Conservation (phyloP, 2,888 invertebrate genomes). For the Callyntrura guangdongensis region DNA sequence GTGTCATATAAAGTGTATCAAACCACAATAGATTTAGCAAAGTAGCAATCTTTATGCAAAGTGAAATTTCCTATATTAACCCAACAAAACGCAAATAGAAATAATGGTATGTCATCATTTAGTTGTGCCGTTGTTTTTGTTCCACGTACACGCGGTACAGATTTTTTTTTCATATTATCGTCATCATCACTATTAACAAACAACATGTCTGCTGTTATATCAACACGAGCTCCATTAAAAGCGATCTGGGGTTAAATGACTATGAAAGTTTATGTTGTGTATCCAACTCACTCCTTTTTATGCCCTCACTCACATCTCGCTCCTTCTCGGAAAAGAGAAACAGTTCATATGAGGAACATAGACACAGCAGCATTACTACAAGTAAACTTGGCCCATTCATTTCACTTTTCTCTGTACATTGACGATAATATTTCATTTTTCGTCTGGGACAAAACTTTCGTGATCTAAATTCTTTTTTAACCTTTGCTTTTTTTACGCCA, state of each 20-base stretch:
- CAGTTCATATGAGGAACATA: not conserved
- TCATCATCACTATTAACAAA: constrained; percentile 17
- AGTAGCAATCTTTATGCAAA: not conserved
- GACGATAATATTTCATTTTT: constrained; percentile 50
- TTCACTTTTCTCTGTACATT: constrained; percentile 33
- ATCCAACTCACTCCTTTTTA: not conserved
- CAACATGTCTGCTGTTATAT: not conserved
- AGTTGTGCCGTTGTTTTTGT: not conserved
- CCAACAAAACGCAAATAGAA: not conserved
- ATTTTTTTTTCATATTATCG: constrained; percentile 4
- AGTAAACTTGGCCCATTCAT: constrained; percentile 43
- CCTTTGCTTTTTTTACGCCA: constrained; percentile 48
- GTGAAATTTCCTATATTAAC: not conserved
- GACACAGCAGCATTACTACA: constrained; percentile 4
- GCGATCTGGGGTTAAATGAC: not conserved
- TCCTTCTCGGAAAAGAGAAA: not conserved
- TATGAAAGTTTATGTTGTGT: constrained; percentile 19
- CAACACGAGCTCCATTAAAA: constrained; percentile 5
- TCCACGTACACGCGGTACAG: not conserved
- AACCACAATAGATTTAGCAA: not conserved
- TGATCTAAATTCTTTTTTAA: constrained; percentile 40
- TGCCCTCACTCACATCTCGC: not conserved
- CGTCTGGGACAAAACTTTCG: constrained; percentile 32
- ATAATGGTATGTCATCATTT: constrained; percentile 1
- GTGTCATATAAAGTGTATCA: no score